A percentile compares a stretch with the other conserved stretches of the same genome.
Evolutionary conservation across 2,797 vertebrate species (phyloP).

Genomic region (Morelia viridis): DNA sequence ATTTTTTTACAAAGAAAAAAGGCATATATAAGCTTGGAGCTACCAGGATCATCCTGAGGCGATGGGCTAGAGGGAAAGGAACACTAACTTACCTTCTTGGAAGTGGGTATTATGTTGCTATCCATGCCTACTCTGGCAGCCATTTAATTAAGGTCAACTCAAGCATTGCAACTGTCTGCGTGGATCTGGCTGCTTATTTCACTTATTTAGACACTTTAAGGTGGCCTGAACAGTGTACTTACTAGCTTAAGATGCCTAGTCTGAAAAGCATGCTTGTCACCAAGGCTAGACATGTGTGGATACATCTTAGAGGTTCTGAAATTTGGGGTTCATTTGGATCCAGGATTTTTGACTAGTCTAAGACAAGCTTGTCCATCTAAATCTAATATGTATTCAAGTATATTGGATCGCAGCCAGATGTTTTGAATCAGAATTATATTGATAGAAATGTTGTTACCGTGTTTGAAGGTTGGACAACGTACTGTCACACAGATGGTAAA

Average conservation of each 20-base stretch:
- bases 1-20: not conserved
- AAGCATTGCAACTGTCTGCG: not conserved
- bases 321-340: not conserved
- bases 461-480: not conserved
- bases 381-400: not conserved
- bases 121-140: not conserved
- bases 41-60: not conserved
- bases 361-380: not conserved
- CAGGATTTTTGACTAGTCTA: not conserved
- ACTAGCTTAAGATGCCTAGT: not conserved
- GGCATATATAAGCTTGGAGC: not conserved
- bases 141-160: not conserved
- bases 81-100: not conserved
- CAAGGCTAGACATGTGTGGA: not conserved
- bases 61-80: not conserved
- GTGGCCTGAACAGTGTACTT: not conserved
- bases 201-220: not conserved
- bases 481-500: slow-evolving; percentile 3
- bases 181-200: not conserved
- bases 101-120: not conserved
- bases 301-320: not conserved
- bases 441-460: not conserved
- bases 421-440: slow-evolving; percentile 18
- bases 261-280: not conserved
- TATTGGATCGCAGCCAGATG: not conserved